Evolutionary conservation across 1,140 invertebrate genomes (phyloP).

Genomic region (Chironomus tepperi): DNA sequence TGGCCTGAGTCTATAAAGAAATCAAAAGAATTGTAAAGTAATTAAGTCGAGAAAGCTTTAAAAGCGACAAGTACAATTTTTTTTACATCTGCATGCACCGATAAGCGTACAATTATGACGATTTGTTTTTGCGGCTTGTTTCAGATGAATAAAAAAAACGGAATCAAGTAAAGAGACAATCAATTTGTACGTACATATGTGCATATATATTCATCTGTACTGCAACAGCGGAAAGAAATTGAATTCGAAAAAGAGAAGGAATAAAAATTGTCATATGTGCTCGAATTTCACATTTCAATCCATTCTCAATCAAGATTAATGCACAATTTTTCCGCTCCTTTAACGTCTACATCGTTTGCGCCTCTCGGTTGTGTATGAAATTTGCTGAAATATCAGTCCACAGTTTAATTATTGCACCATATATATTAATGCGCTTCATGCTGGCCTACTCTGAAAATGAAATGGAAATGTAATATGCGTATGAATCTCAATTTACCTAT

Average conservation of each 20-base stretch:
- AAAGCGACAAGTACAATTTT: not conserved
- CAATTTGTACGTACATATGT: too few relatives aligned
- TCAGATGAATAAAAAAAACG: not conserved
- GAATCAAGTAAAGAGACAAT: too few relatives aligned
- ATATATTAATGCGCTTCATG: too few relatives aligned
- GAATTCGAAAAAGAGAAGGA: too few relatives aligned
- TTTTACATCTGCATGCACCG: not conserved
- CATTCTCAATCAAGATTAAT: too few relatives aligned
- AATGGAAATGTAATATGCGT: slow-evolving; percentile 1
- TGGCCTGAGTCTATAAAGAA: too few relatives aligned
- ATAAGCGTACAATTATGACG: slow-evolving; percentile 7
- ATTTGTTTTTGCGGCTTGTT: not conserved
- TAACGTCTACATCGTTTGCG: too few relatives aligned
- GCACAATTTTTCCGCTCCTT: too few relatives aligned
- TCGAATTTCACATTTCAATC: not conserved
- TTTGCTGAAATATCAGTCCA: not conserved
- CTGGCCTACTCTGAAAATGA: not conserved
- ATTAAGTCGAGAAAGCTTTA: slow-evolving; percentile 8
- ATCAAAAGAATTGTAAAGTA: not conserved
- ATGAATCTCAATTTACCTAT: not conserved
- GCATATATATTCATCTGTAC: not conserved
- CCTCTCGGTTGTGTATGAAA: too few relatives aligned
- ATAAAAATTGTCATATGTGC: not conserved
- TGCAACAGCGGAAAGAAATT: not conserved
- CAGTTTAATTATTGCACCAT: not conserved